Percentiles rank a stretch among this genome's conserved stretches.
Conservation (phyloP, 2,113 vertebrate species). For the Marmota monax region DNA sequence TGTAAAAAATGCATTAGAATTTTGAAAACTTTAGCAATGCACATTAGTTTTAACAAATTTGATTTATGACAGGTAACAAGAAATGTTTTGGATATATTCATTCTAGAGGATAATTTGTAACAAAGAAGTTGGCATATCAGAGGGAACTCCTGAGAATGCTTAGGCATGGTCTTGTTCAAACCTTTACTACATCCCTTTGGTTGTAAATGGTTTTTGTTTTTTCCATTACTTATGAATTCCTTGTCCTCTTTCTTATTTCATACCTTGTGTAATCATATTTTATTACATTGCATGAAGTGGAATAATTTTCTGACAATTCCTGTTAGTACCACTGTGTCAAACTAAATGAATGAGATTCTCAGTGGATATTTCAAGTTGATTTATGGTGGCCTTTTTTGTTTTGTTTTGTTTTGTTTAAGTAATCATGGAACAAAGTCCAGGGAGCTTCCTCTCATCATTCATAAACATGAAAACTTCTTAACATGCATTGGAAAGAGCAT, state of each 20-base stretch:
- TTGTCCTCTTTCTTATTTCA: background rate
- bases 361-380: slow-evolving; percentile 37
- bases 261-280: background rate
- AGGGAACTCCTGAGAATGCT: background rate
- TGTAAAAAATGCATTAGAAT: slow-evolving; percentile 22
- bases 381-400: background rate
- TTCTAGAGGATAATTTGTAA: slow-evolving; percentile 20
- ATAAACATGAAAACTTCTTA: background rate
- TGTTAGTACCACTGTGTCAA: background rate
- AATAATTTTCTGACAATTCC: background rate
- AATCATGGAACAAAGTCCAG: slow-evolving; percentile 28
- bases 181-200: background rate
- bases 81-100: background rate
- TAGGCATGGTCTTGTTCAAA: background rate
- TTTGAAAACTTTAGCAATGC: background rate
- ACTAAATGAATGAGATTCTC: background rate
- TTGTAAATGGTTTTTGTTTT: slow-evolving; percentile 16
- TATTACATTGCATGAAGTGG: background rate
- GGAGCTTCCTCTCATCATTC: slow-evolving; percentile 14
- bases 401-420: background rate
- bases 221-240: background rate
- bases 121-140: background rate
- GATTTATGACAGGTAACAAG: slow-evolving; percentile 37
- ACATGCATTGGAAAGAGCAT: background rate
- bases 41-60: background rate